phyloP scores from a whole-genome alignment of 2,113 vertebrate genomes.

The Solea senegalensis region DNA sequence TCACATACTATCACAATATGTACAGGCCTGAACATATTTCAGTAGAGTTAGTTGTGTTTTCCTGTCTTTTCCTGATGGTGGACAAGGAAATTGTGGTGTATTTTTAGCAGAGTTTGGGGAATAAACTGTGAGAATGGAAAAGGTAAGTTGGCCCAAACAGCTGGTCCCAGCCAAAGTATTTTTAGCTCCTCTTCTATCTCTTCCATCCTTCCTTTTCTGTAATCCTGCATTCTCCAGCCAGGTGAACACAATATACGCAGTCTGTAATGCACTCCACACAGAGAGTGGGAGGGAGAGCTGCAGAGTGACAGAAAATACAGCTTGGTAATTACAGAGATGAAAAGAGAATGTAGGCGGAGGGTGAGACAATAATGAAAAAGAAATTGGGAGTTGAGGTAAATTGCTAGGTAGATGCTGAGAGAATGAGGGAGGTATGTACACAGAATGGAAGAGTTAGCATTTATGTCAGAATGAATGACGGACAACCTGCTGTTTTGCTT shows the following conservation, averaged over 20 bases:
- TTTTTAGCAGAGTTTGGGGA: conserved; percentile 40
- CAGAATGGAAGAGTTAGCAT: neutral
- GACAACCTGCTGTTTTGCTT: conserved; percentile 4
- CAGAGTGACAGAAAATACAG: conserved; percentile 46
- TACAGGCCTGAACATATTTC: neutral
- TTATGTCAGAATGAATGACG: conserved; percentile 20
- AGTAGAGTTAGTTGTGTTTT: neutral
- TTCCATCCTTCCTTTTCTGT: conserved; percentile 2
- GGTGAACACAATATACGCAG: conserved; percentile 52
- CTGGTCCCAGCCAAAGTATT: conserved; percentile 27
- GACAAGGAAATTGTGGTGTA: conserved; percentile 31
- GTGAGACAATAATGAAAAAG: conserved; percentile 33
- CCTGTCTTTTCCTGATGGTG: conserved; percentile 4
- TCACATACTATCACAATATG: neutral
- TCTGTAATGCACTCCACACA: conserved; percentile 49
- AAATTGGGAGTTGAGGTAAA: conserved; percentile 49
- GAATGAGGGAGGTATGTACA: conserved; percentile 2
- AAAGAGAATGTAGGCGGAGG: conserved; percentile 34
- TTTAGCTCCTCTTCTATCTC: conserved; percentile 10
- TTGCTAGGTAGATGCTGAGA: conserved; percentile 31
- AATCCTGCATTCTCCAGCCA: conserved; percentile 24
- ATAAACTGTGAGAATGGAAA: conserved; percentile 18
- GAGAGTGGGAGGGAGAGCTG: conserved; percentile 31
- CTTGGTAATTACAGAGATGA: conserved; percentile 48
- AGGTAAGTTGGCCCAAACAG: conserved; percentile 6